phyloP scores from a whole-genome alignment of 2,797 vertebrate genomes.

The Phylloscopus collybita region DNA sequence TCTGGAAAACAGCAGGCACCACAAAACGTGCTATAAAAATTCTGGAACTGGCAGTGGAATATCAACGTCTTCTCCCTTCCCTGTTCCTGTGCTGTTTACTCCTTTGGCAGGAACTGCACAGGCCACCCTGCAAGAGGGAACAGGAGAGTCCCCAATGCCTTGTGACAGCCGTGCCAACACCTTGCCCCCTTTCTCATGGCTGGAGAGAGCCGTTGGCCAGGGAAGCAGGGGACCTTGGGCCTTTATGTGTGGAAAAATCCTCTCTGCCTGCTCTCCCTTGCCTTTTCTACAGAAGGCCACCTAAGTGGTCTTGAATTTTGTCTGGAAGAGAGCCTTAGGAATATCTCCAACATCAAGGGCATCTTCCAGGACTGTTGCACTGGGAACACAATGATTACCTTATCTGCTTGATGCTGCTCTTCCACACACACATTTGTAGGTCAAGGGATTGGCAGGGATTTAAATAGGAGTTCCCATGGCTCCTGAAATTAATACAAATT shows the following conservation, averaged over 20 bases:
- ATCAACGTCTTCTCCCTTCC: rapidly evolving
- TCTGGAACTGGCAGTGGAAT: not conserved
- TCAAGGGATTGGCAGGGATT: conserved; percentile 11
- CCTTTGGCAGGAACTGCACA: not conserved
- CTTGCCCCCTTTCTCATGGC: not conserved
- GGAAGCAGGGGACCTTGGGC: too few species aligned
- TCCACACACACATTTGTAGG: not conserved
- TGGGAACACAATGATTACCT: not conserved
- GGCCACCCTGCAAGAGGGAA: not conserved
- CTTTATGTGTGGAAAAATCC: not conserved
- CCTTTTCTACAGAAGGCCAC: not conserved
- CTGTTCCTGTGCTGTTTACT: not conserved
- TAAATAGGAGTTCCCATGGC: conserved; percentile 31
- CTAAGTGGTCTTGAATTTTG: not conserved
- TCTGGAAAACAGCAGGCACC: not conserved
- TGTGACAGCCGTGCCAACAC: not conserved
- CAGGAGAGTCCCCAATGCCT: not conserved
- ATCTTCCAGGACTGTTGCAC: not conserved
- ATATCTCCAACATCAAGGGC: not conserved
- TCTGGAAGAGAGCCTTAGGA: not conserved
- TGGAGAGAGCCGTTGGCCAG: not conserved
- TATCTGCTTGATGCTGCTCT: not conserved
- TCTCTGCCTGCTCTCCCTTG: not conserved
- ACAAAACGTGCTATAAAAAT: not conserved
- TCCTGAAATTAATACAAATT: conserved; percentile 24